Conservation (phyloP, 2,797 vertebrate species). For the Sus cebifrons region DNA sequence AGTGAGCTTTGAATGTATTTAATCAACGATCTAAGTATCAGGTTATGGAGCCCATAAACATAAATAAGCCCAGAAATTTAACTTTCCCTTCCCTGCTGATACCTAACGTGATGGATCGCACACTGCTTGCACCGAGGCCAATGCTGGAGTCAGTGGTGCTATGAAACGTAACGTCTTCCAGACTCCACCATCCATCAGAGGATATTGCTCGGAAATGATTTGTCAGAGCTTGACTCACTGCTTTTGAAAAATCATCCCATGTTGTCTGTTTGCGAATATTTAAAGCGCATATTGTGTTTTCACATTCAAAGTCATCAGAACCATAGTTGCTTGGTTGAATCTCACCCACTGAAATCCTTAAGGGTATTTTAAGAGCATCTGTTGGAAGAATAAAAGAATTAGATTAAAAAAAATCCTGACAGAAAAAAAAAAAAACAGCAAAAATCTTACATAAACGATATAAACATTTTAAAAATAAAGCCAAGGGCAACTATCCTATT, state of each 20-base stretch:
- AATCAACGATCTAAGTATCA: conserved; percentile 50
- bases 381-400: conserved; percentile 82
- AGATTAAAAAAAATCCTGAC: conserved; percentile 43
- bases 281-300: conserved; percentile 92
- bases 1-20: conserved; percentile 61
- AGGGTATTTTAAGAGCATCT: conserved; percentile 95
- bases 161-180: conserved; percentile 88
- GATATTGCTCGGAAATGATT: conserved; percentile 93
- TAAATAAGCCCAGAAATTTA: not conserved
- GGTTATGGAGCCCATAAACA: conserved; percentile 63
- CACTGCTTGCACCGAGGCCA: conserved; percentile 92
- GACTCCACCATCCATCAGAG: conserved; percentile 92
- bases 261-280: conserved; percentile 92
- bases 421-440: conserved; percentile 21
- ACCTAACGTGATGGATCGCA: conserved; percentile 95
- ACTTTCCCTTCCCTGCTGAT: conserved; percentile 74
- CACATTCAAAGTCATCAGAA: conserved; percentile 92
- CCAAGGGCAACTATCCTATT: not conserved
- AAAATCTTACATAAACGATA: not conserved
- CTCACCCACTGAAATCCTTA: conserved; percentile 92
- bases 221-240: conserved; percentile 92
- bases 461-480: conserved; percentile 50
- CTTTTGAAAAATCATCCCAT: conserved; percentile 94
- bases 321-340: conserved; percentile 88
- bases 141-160: conserved; percentile 90